Conservation (phyloP, 2,113 vertebrate genomes). For the Lophura nycthemera region DNA sequence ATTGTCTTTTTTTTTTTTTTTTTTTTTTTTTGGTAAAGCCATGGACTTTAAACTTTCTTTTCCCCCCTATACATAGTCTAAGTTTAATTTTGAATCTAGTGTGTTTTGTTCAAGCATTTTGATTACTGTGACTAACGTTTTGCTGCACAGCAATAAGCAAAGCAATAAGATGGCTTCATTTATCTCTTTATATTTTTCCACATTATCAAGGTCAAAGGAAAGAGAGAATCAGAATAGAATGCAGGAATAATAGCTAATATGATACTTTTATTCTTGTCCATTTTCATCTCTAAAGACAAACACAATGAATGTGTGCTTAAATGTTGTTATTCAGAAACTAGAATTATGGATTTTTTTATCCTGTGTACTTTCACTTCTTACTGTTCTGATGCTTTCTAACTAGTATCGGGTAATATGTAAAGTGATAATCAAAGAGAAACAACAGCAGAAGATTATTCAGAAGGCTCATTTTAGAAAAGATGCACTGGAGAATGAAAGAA, state of each 20-base stretch:
- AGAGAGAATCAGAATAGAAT: not conserved
- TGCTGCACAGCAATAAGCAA: not conserved
- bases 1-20: rapidly evolving
- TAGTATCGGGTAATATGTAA: not conserved
- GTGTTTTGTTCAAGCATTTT: not conserved
- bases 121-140: not conserved
- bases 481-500: not conserved
- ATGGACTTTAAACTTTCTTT: not conserved
- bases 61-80: not conserved
- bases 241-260: not conserved
- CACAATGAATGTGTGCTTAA: not conserved
- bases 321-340: not conserved
- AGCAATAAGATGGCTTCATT: not conserved
- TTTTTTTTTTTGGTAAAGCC: not conserved
- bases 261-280: not conserved
- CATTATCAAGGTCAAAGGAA: not conserved
- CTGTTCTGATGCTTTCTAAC: not conserved
- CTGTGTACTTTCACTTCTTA: not conserved
- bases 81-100: not conserved
- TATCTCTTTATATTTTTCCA: not conserved
- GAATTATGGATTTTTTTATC: not conserved
- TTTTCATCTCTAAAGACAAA: not conserved
- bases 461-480: not conserved
- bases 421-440: not conserved
- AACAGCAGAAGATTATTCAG: not conserved